Conservation (phyloP, 2,888 invertebrate species). For the Sisyra terminalis region DNA sequence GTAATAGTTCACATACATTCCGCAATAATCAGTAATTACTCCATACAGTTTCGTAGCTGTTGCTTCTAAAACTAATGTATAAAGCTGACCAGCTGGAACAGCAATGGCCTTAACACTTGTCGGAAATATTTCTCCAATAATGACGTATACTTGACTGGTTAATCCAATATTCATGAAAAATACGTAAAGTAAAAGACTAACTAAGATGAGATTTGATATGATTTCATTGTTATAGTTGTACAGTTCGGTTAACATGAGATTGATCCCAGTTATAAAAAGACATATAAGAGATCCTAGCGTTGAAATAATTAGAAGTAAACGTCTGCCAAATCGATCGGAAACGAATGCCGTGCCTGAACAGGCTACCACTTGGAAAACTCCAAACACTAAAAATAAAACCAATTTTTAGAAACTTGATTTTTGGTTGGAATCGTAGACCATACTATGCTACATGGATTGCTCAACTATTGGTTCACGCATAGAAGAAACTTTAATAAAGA, state of each 20-base stretch:
- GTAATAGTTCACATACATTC: too few relatives aligned
- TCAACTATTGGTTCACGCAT: too few relatives aligned
- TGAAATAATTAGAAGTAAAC: slow-evolving; percentile 38
- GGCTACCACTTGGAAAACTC: slow-evolving; percentile 34
- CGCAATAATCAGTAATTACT: neutral
- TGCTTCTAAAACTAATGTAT: neutral
- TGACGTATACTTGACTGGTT: slow-evolving; percentile 1
- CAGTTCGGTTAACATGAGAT: slow-evolving; percentile 28
- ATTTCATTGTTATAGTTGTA: slow-evolving; percentile 22
- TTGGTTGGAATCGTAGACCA: too few relatives aligned
- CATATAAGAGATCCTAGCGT: slow-evolving; percentile 36
- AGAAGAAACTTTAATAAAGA: too few relatives aligned
- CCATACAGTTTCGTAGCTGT: slow-evolving; percentile 4
- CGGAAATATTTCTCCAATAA: slow-evolving; percentile 3
- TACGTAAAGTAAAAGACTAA: slow-evolving; percentile 2
- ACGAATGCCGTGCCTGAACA: slow-evolving; percentile 33
- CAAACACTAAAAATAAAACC: slow-evolving; percentile 21
- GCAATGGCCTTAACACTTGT: slow-evolving; percentile 6
- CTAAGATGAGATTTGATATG: neutral
- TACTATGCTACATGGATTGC: too few relatives aligned
- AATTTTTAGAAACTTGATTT: too few relatives aligned
- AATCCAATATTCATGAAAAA: slow-evolving; percentile 4
- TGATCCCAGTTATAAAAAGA: slow-evolving; percentile 31
- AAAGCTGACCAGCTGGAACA: neutral
- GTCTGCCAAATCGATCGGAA: slow-evolving; percentile 40